These are phyloP conservation scores for Melieria omissa DNA, from an alignment of 2,888 invertebrate species.

Conservation along the genomic window DNA sequence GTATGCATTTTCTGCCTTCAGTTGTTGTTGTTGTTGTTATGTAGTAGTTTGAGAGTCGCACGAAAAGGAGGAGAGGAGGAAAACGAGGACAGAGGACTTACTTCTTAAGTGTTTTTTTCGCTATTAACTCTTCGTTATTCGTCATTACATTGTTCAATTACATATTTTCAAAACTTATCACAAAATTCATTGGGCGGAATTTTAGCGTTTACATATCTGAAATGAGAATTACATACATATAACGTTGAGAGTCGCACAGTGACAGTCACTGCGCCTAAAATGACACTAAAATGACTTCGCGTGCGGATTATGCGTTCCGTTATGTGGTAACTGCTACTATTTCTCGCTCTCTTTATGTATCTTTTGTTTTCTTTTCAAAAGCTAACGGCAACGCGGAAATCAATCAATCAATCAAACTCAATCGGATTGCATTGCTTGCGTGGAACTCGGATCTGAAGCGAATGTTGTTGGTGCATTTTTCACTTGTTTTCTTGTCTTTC, in stretches of 20 bases:
- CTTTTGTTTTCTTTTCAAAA: constrained; percentile 45
- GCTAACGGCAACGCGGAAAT: constrained; percentile 54
- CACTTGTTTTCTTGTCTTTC: neutral
- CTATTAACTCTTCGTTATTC: constrained; percentile 22
- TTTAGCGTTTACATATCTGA: constrained; percentile 47
- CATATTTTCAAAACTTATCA: constrained; percentile 60
- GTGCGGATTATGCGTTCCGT: neutral
- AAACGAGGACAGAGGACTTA: neutral
- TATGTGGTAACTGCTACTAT: too few species aligned
- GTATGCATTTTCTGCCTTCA: neutral
- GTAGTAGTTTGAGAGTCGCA: neutral
- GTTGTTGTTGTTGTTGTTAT: neutral
- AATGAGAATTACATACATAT: neutral
- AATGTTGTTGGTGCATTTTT: neutral
- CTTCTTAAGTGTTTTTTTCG: neutral
- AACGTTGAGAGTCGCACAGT: neutral
- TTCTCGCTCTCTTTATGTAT: constrained; percentile 43
- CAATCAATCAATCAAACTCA: constrained; percentile 18
- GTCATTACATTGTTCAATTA: constrained; percentile 37
- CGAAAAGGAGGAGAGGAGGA: too few species aligned
- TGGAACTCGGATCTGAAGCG: neutral
- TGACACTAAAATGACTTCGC: neutral
- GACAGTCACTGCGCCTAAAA: neutral
- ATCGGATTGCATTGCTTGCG: constrained; percentile 24
- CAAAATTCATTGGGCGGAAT: constrained; percentile 60